Base-by-base conservation (phyloP, 1,140 invertebrate genomes). In the Bathynomus jamesi region DNA sequence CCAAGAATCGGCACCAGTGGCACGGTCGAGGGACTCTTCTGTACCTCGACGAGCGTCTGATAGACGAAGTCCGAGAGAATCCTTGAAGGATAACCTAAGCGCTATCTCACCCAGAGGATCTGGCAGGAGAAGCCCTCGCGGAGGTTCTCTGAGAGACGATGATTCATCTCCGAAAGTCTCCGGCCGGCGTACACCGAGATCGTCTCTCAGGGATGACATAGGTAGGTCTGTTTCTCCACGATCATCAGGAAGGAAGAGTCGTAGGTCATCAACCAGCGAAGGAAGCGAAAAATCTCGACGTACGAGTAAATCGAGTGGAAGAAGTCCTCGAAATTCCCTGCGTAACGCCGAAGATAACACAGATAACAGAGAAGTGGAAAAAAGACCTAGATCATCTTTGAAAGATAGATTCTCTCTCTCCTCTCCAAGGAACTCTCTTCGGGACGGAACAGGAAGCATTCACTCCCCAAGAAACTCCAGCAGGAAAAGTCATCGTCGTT, bases 101-200 rank as follows among this genome's bases (percentile, higher is more conserved):
- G n/a, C n/a, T n/a, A 62, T 64, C 28, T 73, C 71, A 27, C 72
- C 72, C n/a, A 67, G 72, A 28, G 30, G 32, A 61, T 73, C 72
- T 17, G 67, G 67, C 25, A 61, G 64, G 31, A 61, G 62, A 5
- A 73, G 72, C 28, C 72, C 67, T 24, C 72, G 69, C 24, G 72
- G 72, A 11, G 69, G 67, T 63, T 67, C 69, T 10, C 72, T 68
- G 64, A 66, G 72, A 25, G 72, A 74, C 27, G 72, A 67, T 28
- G 72, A 73, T n/a, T n/a, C n/a, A n/a, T 2, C 60, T 31, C 4
- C 65, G 25, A 10, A 29, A 53, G 8, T 40, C 62, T 10, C n/a
- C n/a, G 8, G 60, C 24, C 21, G 60, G 31, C 32, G 62, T 61
- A 25, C 65, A 71, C 69, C 69, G 65, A 46, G 69, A 65, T 30